Conservation (phyloP, 1,140 invertebrate genomes). For the Calycopis cecrops region DNA sequence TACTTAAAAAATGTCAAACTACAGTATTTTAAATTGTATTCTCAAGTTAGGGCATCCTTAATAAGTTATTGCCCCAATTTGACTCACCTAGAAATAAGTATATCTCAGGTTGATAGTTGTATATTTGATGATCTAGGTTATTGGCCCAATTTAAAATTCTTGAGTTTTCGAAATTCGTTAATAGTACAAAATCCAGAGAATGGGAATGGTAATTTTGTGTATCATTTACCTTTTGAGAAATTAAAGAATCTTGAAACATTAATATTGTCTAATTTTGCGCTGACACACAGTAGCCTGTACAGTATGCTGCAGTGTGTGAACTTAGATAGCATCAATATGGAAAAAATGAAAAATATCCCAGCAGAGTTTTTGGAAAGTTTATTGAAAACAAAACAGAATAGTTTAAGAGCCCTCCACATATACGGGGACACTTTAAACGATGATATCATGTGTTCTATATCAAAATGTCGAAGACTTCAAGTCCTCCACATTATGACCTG, state of each 20-base stretch:
- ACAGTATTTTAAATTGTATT: slow-evolving; percentile 74
- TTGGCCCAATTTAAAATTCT: slow-evolving; percentile 71
- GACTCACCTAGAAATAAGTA: slow-evolving; percentile 73
- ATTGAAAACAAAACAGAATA: slow-evolving; percentile 57
- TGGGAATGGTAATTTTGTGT: slow-evolving; percentile 67
- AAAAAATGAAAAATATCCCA: slow-evolving; percentile 75
- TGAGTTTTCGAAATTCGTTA: slow-evolving; percentile 71
- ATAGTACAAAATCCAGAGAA: slow-evolving; percentile 64
- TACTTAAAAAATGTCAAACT: slow-evolving; percentile 73
- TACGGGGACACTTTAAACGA: slow-evolving; percentile 73
- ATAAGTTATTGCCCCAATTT: slow-evolving; percentile 71
- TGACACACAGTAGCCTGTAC: slow-evolving; percentile 64
- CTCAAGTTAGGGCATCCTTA: slow-evolving; percentile 67
- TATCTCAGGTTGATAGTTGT: slow-evolving; percentile 72
- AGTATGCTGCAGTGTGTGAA: slow-evolving; percentile 67
- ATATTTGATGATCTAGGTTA: slow-evolving; percentile 70
- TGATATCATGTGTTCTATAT: slow-evolving; percentile 67
- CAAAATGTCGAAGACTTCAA: slow-evolving; percentile 58
- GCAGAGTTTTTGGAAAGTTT: slow-evolving; percentile 67
- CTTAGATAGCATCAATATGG: slow-evolving; percentile 72
- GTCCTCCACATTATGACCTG: slow-evolving; percentile 73
- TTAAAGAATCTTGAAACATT: slow-evolving; percentile 64
- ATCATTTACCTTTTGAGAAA: slow-evolving; percentile 69
- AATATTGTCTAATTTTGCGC: slow-evolving; percentile 69
- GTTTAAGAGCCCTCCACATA: slow-evolving; percentile 62